Evolutionary conservation across 1,140 invertebrate genomes (phyloP), one percentile per base, ranked within the genome.

Genomic region (Zaprionus africanus): DNA sequence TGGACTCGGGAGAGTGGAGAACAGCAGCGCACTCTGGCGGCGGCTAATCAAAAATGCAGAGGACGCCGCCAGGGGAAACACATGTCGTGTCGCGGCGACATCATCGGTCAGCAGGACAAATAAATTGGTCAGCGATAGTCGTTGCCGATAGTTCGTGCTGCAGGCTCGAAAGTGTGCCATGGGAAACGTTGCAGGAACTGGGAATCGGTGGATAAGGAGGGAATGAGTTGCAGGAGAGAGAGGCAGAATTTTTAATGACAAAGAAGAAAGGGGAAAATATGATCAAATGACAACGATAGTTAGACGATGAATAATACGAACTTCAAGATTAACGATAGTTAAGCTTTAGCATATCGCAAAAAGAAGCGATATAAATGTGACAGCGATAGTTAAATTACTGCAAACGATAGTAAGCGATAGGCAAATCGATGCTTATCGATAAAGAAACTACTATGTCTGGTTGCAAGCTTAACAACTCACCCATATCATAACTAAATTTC

Each of bases 31-130:
- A 43, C 41, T 43, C 15, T 17, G n/a, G 41, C 43, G 19, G 36
- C 41, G 41, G 28, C 68, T 76, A 65, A 76, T 76, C 62, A 76
- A 17, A 17, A 65, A 76, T 76, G 74, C 74, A 72, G 36, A 57
- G 34, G 61, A 34, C 53, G 57, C 68, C 54, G 49, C 43, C 57
- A n/a, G n/a, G 46, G 49, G 49, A 59, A 76, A 72, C 74, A 76
- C 57, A 69, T 75, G 65, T 75, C 65, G n/a, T 31, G 51, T n/a
- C 63, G 34, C 43, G 38, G 36, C 5, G 43, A 49, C 43, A 19
- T 49, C 17, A 17, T 49, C 43, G 41, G 49, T 54, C 43, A 53
- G 53, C 46, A 76, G 67, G 53, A 64, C 54, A 64, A 41, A 60
- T 59, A 76, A 71, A 63, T 71, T 71, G 73, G 43, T 43, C 73